Evolutionary conservation across 2,797 vertebrate species (phyloP).

Genomic region (Emys orbicularis): DNA sequence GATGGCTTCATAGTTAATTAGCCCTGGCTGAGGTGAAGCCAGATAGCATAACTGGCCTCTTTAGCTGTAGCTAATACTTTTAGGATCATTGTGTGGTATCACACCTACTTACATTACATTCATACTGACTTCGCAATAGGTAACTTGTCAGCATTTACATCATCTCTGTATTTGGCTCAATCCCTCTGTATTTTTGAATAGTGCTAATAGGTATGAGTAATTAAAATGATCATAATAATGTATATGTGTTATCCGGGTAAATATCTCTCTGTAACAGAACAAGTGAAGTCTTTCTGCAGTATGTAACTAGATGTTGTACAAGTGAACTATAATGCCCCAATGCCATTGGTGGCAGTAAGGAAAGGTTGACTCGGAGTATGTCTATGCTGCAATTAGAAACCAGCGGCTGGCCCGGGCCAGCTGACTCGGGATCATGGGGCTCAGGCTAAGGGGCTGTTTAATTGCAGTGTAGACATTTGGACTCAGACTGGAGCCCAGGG

Average conservation of each 20-base stretch:
- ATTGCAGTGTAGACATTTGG: neutral
- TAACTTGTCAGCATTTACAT: neutral
- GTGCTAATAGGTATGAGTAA: neutral
- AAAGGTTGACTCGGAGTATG: neutral
- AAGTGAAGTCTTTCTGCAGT: neutral
- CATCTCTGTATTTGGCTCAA: neutral
- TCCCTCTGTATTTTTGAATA: neutral
- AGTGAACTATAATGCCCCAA: neutral
- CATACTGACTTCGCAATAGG: neutral
- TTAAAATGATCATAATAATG: neutral
- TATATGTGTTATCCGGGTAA: neutral
- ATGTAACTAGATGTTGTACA: neutral
- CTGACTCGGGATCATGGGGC: neutral
- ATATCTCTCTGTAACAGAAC: neutral
- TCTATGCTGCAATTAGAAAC: neutral
- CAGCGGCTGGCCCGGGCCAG: too few species aligned
- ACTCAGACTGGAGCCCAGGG: too few species aligned
- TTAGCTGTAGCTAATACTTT: neutral
- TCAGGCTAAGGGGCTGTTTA: neutral
- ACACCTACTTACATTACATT: neutral
- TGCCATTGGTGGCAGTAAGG: neutral
- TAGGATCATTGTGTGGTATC: neutral
- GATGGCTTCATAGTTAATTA: neutral
- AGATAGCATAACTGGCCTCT: too few species aligned
- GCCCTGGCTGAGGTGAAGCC: neutral